Conservation (phyloP, 2,797 vertebrate genomes). For the Otolemur crassicaudatus region DNA sequence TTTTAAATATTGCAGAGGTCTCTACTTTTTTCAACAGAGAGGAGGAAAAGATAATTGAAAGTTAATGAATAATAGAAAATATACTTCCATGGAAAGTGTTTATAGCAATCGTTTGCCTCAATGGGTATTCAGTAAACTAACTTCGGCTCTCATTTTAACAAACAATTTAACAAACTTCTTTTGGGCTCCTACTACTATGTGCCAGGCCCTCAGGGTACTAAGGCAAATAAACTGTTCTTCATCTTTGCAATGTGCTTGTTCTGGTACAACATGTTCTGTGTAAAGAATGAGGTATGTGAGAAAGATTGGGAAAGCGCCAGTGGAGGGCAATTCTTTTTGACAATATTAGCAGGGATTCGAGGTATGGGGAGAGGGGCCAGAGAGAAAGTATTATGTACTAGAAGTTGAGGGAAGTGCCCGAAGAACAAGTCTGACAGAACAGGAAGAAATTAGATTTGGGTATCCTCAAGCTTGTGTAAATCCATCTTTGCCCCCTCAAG, state of each 20-base stretch:
- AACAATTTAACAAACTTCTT: conserved; percentile 6
- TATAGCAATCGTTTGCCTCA: conserved; percentile 23
- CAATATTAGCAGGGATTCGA: not conserved
- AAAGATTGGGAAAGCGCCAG: not conserved
- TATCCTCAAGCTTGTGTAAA: not conserved
- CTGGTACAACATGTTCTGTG: not conserved
- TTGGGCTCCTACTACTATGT: not conserved
- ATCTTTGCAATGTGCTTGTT: not conserved
- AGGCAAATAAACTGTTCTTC: not conserved
- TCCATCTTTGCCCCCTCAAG: not conserved
- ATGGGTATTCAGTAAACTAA: conserved; percentile 49
- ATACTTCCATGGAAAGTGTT: conserved; percentile 23
- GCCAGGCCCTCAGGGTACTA: not conserved
- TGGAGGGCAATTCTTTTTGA: not conserved
- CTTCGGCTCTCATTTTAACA: conserved; percentile 16
- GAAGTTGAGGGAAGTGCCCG: not conserved
- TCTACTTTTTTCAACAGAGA: conserved; percentile 64
- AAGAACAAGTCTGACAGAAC: not conserved
- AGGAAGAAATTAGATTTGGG: not conserved
- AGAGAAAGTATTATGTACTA: fast-evolving
- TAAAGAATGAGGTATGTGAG: not conserved
- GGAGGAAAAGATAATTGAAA: conserved; percentile 64
- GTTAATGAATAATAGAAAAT: conserved; percentile 72
- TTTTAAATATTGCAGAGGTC: conserved; percentile 62
- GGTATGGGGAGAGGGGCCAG: not conserved